Evolutionary conservation across 2,888 invertebrate species (phyloP).

Genomic region (Idaea straminata): DNA sequence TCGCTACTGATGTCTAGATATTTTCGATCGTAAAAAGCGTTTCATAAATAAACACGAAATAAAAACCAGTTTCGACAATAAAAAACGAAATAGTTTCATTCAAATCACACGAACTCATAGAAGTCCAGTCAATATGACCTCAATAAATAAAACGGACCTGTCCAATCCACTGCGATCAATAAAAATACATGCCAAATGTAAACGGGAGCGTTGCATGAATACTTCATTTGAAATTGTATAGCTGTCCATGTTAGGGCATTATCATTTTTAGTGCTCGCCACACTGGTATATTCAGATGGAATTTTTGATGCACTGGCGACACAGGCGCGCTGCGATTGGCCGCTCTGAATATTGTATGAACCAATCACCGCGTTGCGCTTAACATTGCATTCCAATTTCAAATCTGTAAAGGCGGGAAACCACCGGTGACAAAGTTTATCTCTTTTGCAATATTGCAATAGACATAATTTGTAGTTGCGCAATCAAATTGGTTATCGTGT

Average conservation of each 20-base stretch:
- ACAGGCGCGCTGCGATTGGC: slow-evolving; percentile 75
- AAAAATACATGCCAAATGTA: slow-evolving; percentile 74
- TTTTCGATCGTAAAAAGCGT: slow-evolving; percentile 1
- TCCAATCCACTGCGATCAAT: slow-evolving; percentile 67
- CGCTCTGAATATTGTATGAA: slow-evolving; percentile 78
- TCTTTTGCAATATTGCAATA: slow-evolving; percentile 62
- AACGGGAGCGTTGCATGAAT: slow-evolving; percentile 73
- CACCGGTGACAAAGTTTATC: slow-evolving; percentile 57
- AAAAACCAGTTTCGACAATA: slow-evolving; percentile 19
- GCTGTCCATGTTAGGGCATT: slow-evolving; percentile 76
- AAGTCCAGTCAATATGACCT: slow-evolving; percentile 36
- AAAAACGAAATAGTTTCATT: slow-evolving; percentile 38
- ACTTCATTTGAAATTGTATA: slow-evolving; percentile 78
- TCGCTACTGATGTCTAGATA: slow-evolving; percentile 6
- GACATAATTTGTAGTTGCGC: slow-evolving; percentile 62
- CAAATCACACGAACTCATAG: slow-evolving; percentile 36
- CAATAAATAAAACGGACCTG: slow-evolving; percentile 70
- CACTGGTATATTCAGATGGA: slow-evolving; percentile 80
- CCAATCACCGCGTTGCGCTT: slow-evolving; percentile 76
- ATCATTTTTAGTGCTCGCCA: slow-evolving; percentile 81
- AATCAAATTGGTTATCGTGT: slow-evolving; percentile 50
- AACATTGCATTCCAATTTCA: slow-evolving; percentile 78
- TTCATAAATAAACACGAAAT: slow-evolving; percentile 14
- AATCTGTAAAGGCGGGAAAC: slow-evolving; percentile 74
- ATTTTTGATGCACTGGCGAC: slow-evolving; percentile 81